Percentiles rank a stretch among this genome's conserved stretches.
Evolutionary conservation across 2,797 vertebrate genomes (phyloP).

Genomic region (Sus cebifrons): DNA sequence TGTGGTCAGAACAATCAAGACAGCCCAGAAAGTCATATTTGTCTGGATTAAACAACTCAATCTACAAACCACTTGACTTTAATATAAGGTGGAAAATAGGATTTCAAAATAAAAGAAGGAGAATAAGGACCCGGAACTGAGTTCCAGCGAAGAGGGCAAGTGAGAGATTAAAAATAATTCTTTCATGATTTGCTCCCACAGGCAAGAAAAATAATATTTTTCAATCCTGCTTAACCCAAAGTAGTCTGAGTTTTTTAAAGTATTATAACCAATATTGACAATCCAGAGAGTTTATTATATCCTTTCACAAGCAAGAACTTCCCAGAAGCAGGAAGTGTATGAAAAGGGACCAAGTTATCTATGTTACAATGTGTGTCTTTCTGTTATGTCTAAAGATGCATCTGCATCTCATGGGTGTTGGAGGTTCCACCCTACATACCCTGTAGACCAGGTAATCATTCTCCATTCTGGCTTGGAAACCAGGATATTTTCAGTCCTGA

Average conservation of each 20-base stretch:
- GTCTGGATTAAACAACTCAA: conserved; percentile 13
- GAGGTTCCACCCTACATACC: neutral
- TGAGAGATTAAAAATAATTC: conserved; percentile 59
- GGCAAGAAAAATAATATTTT: conserved; percentile 47
- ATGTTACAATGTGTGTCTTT: neutral
- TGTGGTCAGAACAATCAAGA: neutral
- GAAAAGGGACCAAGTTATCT: neutral
- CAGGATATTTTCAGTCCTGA: neutral
- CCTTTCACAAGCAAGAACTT: conserved; percentile 33
- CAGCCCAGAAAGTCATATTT: neutral
- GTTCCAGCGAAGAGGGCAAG: conserved; percentile 29
- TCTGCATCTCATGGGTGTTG: neutral
- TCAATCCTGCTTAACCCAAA: conserved; percentile 53
- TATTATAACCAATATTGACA: conserved; percentile 13
- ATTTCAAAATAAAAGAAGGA: conserved; percentile 65
- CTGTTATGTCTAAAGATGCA: neutral
- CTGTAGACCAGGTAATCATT: neutral
- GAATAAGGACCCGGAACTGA: neutral
- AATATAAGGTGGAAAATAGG: conserved; percentile 2
- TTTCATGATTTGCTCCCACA: conserved; percentile 58
- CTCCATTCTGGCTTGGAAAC: neutral
- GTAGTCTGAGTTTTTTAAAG: conserved; percentile 65
- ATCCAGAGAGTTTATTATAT: conserved; percentile 12
- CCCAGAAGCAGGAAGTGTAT: neutral
- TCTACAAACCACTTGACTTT: conserved; percentile 17